Evolutionary conservation across 2,888 invertebrate species (phyloP).

Genomic region (Epistrophe eligans): DNA sequence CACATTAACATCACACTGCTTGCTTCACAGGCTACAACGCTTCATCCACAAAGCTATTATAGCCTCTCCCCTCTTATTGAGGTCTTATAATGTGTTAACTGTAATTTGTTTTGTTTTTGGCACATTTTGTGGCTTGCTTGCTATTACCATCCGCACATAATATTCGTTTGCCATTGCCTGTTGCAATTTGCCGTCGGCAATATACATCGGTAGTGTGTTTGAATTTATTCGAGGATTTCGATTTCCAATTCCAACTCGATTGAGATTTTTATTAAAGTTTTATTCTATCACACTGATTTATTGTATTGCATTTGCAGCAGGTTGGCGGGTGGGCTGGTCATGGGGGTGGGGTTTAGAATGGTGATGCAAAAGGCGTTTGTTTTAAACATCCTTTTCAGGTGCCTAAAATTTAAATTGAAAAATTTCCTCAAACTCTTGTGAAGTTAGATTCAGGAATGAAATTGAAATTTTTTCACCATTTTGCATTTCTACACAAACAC

Average conservation of each 20-base stretch:
- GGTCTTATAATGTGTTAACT: conserved; percentile 66
- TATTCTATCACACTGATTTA: conserved; percentile 51
- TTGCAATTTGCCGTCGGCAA: conserved; percentile 61
- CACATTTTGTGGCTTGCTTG: conserved; percentile 61
- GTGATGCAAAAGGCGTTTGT: background rate
- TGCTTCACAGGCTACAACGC: no score
- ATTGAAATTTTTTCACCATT: conserved; percentile 33
- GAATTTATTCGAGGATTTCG: conserved; percentile 49
- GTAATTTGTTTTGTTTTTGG: conserved; percentile 76
- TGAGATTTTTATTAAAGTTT: conserved; percentile 68
- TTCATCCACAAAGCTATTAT: no score
- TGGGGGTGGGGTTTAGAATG: background rate
- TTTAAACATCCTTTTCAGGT: conserved; percentile 46
- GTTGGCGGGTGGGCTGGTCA: background rate
- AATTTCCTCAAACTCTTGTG: conserved; percentile 9
- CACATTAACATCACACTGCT: conserved; percentile 58
- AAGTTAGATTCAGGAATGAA: background rate
- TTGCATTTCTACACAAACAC: background rate
- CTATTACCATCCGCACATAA: background rate
- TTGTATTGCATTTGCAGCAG: conserved; percentile 34
- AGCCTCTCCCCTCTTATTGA: conserved; percentile 22
- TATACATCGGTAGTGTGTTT: background rate
- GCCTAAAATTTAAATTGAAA: conserved; percentile 60
- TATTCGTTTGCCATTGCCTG: no score
- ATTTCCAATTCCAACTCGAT: conserved; percentile 53